phyloP scores from a whole-genome alignment of 2,113 vertebrate genomes.

The Cynopterus brachyotis region DNA sequence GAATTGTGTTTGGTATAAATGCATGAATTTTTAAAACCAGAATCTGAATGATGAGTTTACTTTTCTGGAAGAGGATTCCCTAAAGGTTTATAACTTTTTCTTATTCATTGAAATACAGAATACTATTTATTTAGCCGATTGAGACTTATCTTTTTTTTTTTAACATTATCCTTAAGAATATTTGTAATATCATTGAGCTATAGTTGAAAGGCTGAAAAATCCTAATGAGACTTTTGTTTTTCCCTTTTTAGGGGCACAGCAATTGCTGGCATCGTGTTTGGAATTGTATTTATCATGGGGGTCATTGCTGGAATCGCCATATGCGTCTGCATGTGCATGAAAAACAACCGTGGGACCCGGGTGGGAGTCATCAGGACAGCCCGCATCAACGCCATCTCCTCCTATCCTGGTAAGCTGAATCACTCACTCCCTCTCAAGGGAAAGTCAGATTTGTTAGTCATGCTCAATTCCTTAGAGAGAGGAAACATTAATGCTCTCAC shows the following conservation, averaged over 20 bases:
- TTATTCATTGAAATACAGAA: not conserved
- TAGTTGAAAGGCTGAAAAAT: not conserved
- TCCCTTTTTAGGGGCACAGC: constrained; percentile 89
- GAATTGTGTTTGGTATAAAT: not conserved
- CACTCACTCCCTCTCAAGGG: not conserved
- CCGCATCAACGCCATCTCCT: constrained; percentile 88
- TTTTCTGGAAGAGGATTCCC: not conserved
- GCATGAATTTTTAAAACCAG: not conserved
- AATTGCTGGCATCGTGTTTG: constrained; percentile 94
- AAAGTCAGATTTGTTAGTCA: not conserved
- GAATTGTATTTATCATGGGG: constrained; percentile 94
- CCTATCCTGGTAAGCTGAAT: constrained; percentile 84
- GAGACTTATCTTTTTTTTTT: not conserved
- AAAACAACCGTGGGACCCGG: constrained; percentile 86
- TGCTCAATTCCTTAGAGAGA: not conserved
- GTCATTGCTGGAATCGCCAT: constrained; percentile 91
- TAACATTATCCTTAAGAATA: not conserved
- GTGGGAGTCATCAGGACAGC: constrained; percentile 88
- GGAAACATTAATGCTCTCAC: constrained; percentile 55
- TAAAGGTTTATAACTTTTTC: not conserved
- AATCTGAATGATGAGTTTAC: not conserved
- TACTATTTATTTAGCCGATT: not conserved
- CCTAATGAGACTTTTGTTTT: constrained; percentile 44
- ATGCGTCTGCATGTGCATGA: constrained; percentile 94
- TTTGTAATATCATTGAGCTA: no score